Evolutionary conservation across 2,113 vertebrate genomes (phyloP).

Genomic region (Anseranas semipalmata): DNA sequence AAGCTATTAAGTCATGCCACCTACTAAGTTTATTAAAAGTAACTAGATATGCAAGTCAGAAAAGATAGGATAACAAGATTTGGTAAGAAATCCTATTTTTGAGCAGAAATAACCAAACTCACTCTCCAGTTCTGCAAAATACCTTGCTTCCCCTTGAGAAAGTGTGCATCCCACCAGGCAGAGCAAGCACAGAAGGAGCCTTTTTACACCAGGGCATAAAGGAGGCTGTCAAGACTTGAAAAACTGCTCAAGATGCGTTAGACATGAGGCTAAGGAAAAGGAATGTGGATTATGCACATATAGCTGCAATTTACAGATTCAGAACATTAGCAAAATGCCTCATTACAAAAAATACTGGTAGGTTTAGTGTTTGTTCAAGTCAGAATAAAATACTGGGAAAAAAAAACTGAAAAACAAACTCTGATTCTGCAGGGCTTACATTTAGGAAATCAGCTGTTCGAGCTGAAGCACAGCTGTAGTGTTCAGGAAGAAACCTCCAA

Average conservation of each 20-base stretch:
- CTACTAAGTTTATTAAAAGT: neutral
- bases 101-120: neutral
- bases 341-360: neutral
- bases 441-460: neutral
- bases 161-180: neutral
- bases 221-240: too few species aligned
- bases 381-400: neutral
- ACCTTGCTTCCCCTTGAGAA: too few species aligned
- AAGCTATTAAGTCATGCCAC: neutral
- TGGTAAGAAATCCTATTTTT: neutral
- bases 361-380: neutral
- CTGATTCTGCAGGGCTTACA: neutral
- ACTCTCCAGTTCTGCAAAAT: too few species aligned
- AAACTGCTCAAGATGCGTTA: neutral
- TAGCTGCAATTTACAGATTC: neutral
- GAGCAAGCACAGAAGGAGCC: neutral
- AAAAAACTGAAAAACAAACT: neutral
- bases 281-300: neutral
- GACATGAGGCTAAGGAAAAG: too few species aligned
- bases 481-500: neutral
- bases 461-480: neutral
- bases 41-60: neutral
- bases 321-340: neutral
- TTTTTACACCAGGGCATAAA: fast-evolving
- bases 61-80: too few species aligned